Evolutionary conservation across 2,113 vertebrate species (phyloP), one percentile per base, ranked within the genome.

Genomic region (Sakesphorus luctuosus): DNA sequence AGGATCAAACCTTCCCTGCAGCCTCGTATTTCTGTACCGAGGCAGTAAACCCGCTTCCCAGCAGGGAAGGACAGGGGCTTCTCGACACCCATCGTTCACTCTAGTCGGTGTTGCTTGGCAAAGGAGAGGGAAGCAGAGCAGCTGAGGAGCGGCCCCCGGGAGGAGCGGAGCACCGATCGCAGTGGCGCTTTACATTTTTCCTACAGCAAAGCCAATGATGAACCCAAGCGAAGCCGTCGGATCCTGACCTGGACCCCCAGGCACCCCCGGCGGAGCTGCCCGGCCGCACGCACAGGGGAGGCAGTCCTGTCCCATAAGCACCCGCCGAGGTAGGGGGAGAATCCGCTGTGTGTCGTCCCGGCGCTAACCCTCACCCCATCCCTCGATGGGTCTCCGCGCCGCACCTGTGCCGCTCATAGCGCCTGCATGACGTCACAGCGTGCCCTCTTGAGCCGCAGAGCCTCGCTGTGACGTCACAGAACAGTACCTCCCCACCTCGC

Each of bases 101-200:
- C 44, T 35, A 7, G 26, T 13, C 38, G 23, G 0, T 2, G n/a
- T 43, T 46, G 46, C 47, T 21, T 2, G 31, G 10, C 29, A 20
- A 12, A 33, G 28, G 35, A 43, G 24, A 3, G 69, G 38, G 47
- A n/a, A 36, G 44, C 46, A 38, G 76, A 17, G 33, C 15, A 18
- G 6, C 55, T 15, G 46, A 17, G n/a, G 8, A 56, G 24, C 26
- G 3, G 5, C 2, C 13, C 21, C 46, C 33, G 4, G 26, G 6
- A 58, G 29, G 15, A 36, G 8, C 9, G 9, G 28, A 72, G 13
- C 72, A 10, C 9, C 8, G 17, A 50, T 10, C 6, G 36, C 16
- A 2, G 14, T 20, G 6, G 19, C 15, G 4, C n/a, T 77, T 79
- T 10, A 0, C 13, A 1, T 31, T 73, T 44, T 56, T 23, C 55